phyloP scores from a whole-genome alignment of 2,888 invertebrate species.

The Hylaea fasciaria region DNA sequence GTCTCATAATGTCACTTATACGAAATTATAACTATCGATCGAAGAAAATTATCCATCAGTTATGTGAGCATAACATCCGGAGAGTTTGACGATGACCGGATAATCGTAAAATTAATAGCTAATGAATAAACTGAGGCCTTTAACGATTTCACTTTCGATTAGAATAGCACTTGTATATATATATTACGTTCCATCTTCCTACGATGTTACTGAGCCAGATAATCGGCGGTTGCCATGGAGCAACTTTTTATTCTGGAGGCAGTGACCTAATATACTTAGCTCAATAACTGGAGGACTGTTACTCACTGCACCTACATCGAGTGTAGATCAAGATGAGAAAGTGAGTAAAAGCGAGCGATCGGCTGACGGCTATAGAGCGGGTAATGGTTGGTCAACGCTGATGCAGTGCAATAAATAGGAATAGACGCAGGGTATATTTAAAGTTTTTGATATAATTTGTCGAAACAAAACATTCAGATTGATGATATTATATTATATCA shows the following conservation, averaged over 20 bases:
- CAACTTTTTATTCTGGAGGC: too few relatives aligned
- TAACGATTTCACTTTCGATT: constrained; percentile 24
- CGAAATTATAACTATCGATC: constrained; percentile 9
- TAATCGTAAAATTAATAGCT: constrained; percentile 13
- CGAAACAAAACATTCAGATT: not conserved
- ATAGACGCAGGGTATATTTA: not conserved
- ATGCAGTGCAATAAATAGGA: constrained; percentile 13
- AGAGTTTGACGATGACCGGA: constrained; percentile 7
- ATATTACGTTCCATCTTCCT: not conserved
- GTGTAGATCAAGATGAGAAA: constrained; percentile 33
- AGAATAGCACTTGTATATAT: not conserved
- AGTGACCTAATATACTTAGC: too few relatives aligned
- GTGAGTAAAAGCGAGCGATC: constrained; percentile 34
- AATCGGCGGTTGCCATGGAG: too few relatives aligned
- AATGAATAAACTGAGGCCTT: not conserved
- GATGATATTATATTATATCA: too few relatives aligned
- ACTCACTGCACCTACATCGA: constrained; percentile 5
- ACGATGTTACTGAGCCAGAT: constrained; percentile 12
- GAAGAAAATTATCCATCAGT: constrained; percentile 14
- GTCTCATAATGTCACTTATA: constrained; percentile 5
- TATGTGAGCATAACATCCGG: constrained; percentile 22
- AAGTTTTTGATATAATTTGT: too few relatives aligned
- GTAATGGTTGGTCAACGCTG: constrained; percentile 12
- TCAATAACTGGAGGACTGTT: too few relatives aligned
- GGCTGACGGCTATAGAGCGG: constrained; percentile 13